Percentiles rank a stretch among this genome's conserved stretches.
Conservation (phyloP, 37 sponge, comb jelly and placozoan species). For the Theonella swinhoei region DNA sequence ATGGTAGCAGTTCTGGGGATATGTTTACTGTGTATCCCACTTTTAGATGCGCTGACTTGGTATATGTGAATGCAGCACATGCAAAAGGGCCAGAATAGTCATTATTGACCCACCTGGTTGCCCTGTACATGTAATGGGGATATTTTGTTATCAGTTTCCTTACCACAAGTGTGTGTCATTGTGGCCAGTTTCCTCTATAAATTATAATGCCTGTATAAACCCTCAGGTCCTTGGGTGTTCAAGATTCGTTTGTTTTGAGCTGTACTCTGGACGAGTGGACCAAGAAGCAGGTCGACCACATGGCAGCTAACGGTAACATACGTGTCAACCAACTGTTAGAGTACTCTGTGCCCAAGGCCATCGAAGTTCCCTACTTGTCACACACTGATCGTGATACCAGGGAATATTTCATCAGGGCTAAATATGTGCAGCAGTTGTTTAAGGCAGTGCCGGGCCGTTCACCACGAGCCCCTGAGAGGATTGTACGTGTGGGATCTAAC, state of each 20-base stretch:
- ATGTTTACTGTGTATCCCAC: too few species aligned
- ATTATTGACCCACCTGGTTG: too few species aligned
- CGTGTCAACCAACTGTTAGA: conserved; percentile 64
- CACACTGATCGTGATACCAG: conserved; percentile 74
- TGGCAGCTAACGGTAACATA: conserved; percentile 65
- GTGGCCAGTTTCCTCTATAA: too few species aligned
- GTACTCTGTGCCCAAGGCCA: conserved; percentile 78
- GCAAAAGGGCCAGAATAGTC: too few species aligned
- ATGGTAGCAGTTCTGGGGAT: too few species aligned
- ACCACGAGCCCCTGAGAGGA: conserved; percentile 61
- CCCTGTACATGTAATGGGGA: too few species aligned
- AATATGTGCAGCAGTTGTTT: conserved; percentile 77
- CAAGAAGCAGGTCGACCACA: conserved; percentile 62
- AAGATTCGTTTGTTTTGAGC: conserved; percentile 81
- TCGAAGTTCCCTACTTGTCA: conserved; percentile 76
- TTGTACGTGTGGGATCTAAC: conserved; percentile 14
- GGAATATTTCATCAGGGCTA: conserved; percentile 74
- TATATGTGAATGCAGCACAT: too few species aligned
- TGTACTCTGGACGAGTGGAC: conserved; percentile 75
- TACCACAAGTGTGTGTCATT: too few species aligned
- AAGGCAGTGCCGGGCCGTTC: conserved; percentile 15
- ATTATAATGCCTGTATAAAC: too few species aligned
- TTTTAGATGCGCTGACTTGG: too few species aligned
- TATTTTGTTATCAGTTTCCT: too few species aligned
- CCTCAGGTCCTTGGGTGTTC: conserved; percentile 65